These are phyloP conservation scores for Onychorhynchus coronatus DNA, from an alignment of 2,113 vertebrate genomes.

Conservation along the genomic window DNA sequence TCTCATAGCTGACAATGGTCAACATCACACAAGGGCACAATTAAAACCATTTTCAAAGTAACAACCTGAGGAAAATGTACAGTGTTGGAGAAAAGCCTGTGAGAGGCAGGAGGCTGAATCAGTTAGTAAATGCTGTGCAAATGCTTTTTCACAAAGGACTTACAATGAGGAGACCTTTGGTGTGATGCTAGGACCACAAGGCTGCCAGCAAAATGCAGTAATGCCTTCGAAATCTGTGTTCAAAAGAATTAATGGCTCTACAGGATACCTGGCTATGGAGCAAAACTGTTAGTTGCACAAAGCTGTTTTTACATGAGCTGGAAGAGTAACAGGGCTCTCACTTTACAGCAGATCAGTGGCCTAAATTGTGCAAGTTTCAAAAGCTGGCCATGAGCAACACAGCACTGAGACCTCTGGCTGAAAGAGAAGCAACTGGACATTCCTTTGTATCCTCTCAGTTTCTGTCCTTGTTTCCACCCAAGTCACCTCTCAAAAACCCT, in stretches of 20 bases:
- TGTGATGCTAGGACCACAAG: background rate
- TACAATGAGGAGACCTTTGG: background rate
- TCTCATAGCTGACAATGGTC: background rate
- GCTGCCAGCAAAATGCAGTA: background rate
- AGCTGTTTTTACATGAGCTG: background rate
- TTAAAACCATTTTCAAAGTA: background rate
- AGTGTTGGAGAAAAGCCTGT: background rate
- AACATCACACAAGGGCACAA: background rate
- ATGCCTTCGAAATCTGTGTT: conserved; percentile 52
- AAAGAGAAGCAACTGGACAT: background rate
- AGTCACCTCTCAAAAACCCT: background rate
- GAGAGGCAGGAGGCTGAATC: background rate
- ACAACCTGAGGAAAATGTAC: background rate
- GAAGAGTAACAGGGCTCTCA: background rate
- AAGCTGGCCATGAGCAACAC: background rate
- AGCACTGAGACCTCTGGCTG: background rate
- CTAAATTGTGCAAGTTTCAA: background rate
- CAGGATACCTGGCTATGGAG: background rate
- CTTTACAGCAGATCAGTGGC: background rate
- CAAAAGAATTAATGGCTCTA: conserved; percentile 30
- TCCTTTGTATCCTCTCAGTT: background rate
- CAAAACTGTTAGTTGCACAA: background rate
- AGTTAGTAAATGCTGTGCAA: background rate
- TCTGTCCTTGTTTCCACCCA: background rate
- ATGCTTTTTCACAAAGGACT: background rate